These are phyloP conservation scores for Caenorhabditis inopinata DNA, from an alignment of 1,140 invertebrate genomes.

Conservation along the genomic window DNA sequence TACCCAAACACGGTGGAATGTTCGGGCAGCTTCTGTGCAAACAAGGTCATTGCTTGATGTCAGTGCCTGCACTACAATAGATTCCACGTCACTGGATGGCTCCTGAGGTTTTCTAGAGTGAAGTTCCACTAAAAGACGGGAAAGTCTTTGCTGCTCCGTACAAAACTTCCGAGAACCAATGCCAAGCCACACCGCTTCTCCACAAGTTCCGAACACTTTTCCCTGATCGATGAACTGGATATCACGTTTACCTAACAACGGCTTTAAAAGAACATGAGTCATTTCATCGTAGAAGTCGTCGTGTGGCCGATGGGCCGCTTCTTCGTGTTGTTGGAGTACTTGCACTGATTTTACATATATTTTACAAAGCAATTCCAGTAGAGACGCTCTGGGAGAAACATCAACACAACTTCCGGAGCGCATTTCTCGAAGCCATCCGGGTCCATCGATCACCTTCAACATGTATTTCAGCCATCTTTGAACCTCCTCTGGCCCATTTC, in stretches of 20 bases:
- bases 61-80: slow-evolving; percentile 59
- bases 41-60: slow-evolving; percentile 43
- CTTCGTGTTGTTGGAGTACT: slow-evolving; percentile 60
- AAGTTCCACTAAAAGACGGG: slow-evolving; percentile 53
- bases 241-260: slow-evolving; percentile 41
- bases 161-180: not conserved
- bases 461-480: slow-evolving; percentile 1
- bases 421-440: slow-evolving; percentile 12
- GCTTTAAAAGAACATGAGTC: slow-evolving; percentile 61
- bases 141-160: slow-evolving; percentile 44
- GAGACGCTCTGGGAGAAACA: slow-evolving; percentile 52
- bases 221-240: not conserved
- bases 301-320: slow-evolving; percentile 43
- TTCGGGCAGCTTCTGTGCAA: slow-evolving; percentile 54
- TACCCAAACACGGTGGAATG: slow-evolving; percentile 59
- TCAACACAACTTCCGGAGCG: slow-evolving; percentile 26
- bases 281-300: slow-evolving; percentile 48
- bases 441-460: slow-evolving; percentile 7
- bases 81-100: slow-evolving; percentile 60
- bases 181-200: slow-evolving; percentile 34
- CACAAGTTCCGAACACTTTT: slow-evolving; percentile 29
- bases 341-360: slow-evolving; percentile 56
- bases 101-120: slow-evolving; percentile 57
- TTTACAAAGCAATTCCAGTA: slow-evolving; percentile 58
- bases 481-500: not conserved